Conservation (phyloP, 2,888 invertebrate species). For the Pristionchus maxplancki region DNA sequence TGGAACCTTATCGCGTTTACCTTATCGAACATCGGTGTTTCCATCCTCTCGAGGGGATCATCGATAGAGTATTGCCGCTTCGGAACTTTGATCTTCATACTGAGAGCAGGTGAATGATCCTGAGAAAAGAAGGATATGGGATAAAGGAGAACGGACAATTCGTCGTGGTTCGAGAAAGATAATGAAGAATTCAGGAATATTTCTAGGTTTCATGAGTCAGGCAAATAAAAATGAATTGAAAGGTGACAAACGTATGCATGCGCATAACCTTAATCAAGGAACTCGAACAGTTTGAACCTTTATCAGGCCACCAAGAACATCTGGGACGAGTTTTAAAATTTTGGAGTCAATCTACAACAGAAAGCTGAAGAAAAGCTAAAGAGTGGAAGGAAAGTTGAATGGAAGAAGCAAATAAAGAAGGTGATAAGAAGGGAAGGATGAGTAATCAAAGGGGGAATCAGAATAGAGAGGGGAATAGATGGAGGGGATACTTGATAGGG, state of each 20-base stretch:
- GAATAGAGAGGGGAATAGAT: constrained; percentile 10
- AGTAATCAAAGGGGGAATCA: constrained; percentile 34
- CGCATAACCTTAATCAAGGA: too few relatives aligned
- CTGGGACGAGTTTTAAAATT: too few relatives aligned
- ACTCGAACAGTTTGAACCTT: too few relatives aligned
- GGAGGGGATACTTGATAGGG: background rate
- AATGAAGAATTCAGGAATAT: background rate
- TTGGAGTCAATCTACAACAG: too few relatives aligned
- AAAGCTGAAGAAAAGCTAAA: background rate
- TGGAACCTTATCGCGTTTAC: too few relatives aligned
- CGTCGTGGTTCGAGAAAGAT: background rate
- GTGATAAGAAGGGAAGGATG: constrained; percentile 25
- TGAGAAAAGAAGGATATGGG: constrained; percentile 48
- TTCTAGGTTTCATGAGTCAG: background rate
- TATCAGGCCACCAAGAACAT: too few relatives aligned
- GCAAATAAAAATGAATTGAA: background rate
- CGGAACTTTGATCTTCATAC: constrained; percentile 67
- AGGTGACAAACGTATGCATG: too few relatives aligned
- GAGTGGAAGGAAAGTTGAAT: background rate
- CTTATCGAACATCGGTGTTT: constrained; percentile 72
- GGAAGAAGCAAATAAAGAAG: constrained; percentile 37
- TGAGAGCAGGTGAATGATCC: constrained; percentile 69
- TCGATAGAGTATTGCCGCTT: constrained; percentile 68
- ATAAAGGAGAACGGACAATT: background rate
- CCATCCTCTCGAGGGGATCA: constrained; percentile 71